Percentiles rank a stretch among this genome's conserved stretches.
These are phyloP conservation scores for Ciona savignyi DNA, from an alignment of 23 tunicate species.

Conservation along the genomic window DNA sequence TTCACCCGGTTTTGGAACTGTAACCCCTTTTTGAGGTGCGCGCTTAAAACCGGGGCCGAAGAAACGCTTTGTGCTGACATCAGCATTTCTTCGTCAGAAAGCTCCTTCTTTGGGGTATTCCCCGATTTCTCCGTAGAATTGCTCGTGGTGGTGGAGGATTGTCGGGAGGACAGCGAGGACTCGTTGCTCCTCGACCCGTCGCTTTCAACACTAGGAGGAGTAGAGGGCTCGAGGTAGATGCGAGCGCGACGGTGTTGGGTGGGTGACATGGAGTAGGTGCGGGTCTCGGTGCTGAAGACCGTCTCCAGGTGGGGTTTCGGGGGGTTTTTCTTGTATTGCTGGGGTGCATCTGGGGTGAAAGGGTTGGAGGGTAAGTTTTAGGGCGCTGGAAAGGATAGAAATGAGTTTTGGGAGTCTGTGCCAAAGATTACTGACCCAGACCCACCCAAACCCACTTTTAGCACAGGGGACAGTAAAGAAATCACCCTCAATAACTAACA, in stretches of 20 bases:
- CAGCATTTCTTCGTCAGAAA: slow-evolving; percentile 8
- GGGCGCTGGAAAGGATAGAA: too few relatives aligned
- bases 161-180: slow-evolving; percentile 52
- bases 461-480: too few relatives aligned
- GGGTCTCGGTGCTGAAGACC: slow-evolving; percentile 50
- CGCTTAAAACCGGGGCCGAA: slow-evolving; percentile 15
- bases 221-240: neutral
- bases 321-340: too few relatives aligned
- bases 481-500: too few relatives aligned
- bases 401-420: too few relatives aligned
- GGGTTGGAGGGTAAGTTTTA: too few relatives aligned
- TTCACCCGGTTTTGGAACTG: slow-evolving; percentile 14
- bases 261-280: slow-evolving; percentile 28
- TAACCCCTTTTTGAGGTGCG: slow-evolving; percentile 34
- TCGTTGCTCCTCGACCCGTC: slow-evolving; percentile 29
- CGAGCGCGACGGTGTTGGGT: neutral
- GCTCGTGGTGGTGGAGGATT: slow-evolving; percentile 65
- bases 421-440: too few relatives aligned
- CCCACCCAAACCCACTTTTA: too few relatives aligned
- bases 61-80: slow-evolving; percentile 1
- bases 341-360: too few relatives aligned
- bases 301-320: slow-evolving; percentile 69
- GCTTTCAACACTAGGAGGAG: neutral
- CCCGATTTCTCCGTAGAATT: neutral
- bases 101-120: neutral